phyloP scores from a whole-genome alignment of 2,113 vertebrate species.

The Mellivora capensis region DNA sequence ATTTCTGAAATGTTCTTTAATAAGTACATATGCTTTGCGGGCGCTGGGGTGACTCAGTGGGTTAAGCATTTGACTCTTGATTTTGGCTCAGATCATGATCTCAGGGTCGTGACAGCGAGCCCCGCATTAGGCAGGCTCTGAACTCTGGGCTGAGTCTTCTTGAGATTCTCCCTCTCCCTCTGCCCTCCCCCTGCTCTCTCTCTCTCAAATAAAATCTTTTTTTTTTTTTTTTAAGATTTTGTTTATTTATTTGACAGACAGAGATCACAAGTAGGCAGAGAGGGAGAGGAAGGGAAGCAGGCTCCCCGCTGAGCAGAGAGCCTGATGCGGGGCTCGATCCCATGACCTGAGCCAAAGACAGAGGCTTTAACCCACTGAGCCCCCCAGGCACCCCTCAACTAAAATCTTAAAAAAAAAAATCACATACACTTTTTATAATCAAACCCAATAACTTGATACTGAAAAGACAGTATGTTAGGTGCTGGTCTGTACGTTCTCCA shows the following conservation, averaged over 20 bases:
- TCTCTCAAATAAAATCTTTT: neutral
- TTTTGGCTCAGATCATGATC: neutral
- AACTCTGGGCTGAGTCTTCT: neutral
- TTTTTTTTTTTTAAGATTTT: too few relatives aligned
- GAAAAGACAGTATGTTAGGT: neutral
- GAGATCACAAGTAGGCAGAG: too few relatives aligned
- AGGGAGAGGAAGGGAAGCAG: too few relatives aligned
- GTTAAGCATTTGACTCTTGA: neutral
- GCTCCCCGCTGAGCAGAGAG: too few relatives aligned
- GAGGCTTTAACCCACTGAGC: too few relatives aligned
- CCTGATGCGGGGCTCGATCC: too few relatives aligned
- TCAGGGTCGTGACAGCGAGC: neutral
- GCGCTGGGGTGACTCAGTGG: neutral
- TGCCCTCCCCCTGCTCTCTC: neutral
- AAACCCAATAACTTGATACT: neutral
- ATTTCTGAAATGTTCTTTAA: neutral
- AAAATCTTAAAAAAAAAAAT: neutral
- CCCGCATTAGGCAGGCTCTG: neutral
- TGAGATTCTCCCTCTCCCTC: neutral
- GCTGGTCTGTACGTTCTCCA: neutral
- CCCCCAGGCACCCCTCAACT: too few relatives aligned
- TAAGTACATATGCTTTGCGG: neutral
- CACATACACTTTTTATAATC: neutral
- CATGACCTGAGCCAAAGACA: too few relatives aligned
- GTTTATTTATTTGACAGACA: too few relatives aligned